These are phyloP conservation scores for Pontoporia blainvillei DNA, from an alignment of 2,113 vertebrate genomes.

Conservation along the genomic window DNA sequence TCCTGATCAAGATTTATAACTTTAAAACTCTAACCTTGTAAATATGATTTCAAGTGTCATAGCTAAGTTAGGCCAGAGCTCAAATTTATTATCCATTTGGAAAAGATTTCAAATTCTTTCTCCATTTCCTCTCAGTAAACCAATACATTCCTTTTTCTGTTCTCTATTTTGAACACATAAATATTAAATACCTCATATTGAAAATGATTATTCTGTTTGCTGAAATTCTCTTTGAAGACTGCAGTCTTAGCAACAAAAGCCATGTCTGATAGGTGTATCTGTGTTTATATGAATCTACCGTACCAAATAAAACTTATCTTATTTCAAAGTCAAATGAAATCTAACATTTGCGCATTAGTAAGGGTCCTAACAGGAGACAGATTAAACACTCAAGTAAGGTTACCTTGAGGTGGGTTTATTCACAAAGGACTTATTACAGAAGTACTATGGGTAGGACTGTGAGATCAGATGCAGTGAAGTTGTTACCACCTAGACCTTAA, in stretches of 20 bases:
- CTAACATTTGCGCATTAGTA: background rate
- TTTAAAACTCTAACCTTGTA: background rate
- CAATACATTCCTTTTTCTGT: background rate
- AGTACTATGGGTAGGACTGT: background rate
- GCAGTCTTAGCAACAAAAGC: background rate
- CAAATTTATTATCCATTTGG: background rate
- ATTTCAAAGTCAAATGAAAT: slow-evolving; percentile 23
- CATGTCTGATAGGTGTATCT: background rate
- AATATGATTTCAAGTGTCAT: slow-evolving; percentile 3
- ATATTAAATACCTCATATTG: background rate
- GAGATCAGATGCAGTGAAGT: background rate
- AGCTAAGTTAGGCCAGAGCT: background rate
- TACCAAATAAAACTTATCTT: background rate
- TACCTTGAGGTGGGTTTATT: background rate
- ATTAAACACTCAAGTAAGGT: background rate
- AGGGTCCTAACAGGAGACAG: background rate
- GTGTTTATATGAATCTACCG: background rate
- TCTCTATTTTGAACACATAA: slow-evolving; percentile 20
- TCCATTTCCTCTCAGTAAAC: background rate
- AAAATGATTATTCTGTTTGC: background rate
- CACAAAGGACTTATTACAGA: background rate
- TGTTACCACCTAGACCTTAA: background rate
- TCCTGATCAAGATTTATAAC: background rate
- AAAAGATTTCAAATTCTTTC: background rate
- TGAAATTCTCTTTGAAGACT: slow-evolving; percentile 2